Base-by-base conservation (phyloP, 2,888 invertebrate genomes). In the Tetrapedia diversipes region DNA sequence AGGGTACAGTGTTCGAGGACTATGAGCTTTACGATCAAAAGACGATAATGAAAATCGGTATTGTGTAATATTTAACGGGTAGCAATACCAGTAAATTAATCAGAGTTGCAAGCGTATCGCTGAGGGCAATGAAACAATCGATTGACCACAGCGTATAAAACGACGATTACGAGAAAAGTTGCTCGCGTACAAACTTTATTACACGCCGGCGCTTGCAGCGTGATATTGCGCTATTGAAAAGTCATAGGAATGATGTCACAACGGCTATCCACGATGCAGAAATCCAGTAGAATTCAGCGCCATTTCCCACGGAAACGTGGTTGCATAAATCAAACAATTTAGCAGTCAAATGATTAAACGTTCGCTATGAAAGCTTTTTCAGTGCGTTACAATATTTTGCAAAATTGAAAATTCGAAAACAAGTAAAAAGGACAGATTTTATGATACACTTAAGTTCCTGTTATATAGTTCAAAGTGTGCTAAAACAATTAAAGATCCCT, bases 301-400 rank as follows among this genome's bases (percentile, higher is more conserved):
- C 59, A 65, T 81, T 70, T 78, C 64, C 27, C 67, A 54, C 56
- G 75, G 67, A 64, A 75, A 67, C 32, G 34, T 10, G 34, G 27
- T 3, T 24, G 22, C 29, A 60, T 51, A 45, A 65, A 57, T 65
- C 59, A 61, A 59, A n/a, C n/a, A n/a, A n/a, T n/a, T n/a, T n/a
- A n/a, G n/a, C n/a, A n/a, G n/a, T n/a, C n/a, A n/a, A n/a, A n/a
- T n/a, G n/a, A n/a, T n/a, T n/a, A n/a, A n/a, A n/a, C n/a, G n/a
- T n/a, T n/a, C n/a, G n/a, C n/a, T n/a, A n/a, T n/a, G n/a, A n/a
- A n/a, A n/a, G n/a, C n/a, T n/a, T n/a, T n/a, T n/a, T n/a, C n/a
- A n/a, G n/a, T n/a, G n/a, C n/a, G n/a, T n/a, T n/a, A n/a, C n/a
- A n/a, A n/a, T n/a, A n/a, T n/a, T n/a, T n/a, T n/a, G n/a, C n/a